Base-by-base conservation (phyloP, 2,113 vertebrate species). In the Sula dactylatra region DNA sequence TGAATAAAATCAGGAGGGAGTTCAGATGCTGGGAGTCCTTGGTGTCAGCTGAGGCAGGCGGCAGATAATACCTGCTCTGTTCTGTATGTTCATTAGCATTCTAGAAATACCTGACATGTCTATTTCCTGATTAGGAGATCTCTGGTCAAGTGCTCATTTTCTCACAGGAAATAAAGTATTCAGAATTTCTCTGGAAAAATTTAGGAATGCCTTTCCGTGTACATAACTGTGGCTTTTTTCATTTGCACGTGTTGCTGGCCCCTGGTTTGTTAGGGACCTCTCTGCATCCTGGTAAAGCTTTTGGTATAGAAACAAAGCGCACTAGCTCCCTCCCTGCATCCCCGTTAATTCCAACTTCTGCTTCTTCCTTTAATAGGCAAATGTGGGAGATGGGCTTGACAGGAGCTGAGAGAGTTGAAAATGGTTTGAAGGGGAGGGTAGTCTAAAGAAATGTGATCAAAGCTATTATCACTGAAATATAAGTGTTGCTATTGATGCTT, bases 81-180 rank as follows among this genome's bases (percentile, higher is more conserved):
- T 93, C 79, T 69, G 55, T 86, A 88, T 15, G 4, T 93, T 91
- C 74, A 86, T 96, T 96, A 97, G 91, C 93, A 90, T 95, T 97
- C 95, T 97, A 91, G 94, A 96, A 96, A 96, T 96, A 97, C 93
- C 93, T 95, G 82, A 65, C 13, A 0, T 44, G 82, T 90, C 94
- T 95, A 91, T 94, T 96, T 95, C 93, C 91, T 85, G 87, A 91
- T 97, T 88, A 94, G 64, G 64, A 88, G 45, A 62, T 86, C 79
- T 88, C 67, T 70, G 83, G 82, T 90, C 82, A 84, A 91, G 91
- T 89, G 67, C 45, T 96, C 19, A 32, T 89, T 93, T 95, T 94
- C 64, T 91, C 84, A 82, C 67, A 86, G 93, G 71, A 90, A 91
- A 94, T 55, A 86, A 93, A 94, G 45, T 91, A 70, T 70, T 91